Percentiles rank a stretch among this genome's conserved stretches.
phyloP scores from a whole-genome alignment of 2,113 vertebrate genomes.

The Vulpes ferrilata region DNA sequence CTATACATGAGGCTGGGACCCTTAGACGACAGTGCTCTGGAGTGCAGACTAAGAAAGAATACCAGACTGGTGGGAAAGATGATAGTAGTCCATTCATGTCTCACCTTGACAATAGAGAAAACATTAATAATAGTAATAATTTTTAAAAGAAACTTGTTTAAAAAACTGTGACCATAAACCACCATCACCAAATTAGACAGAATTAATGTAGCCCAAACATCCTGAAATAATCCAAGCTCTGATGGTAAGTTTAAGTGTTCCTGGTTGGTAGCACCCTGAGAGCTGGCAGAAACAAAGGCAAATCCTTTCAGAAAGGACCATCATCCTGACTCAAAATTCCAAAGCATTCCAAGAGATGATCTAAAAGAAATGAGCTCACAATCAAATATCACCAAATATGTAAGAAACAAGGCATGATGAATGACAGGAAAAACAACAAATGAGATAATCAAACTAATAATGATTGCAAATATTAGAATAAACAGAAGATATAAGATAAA shows the following conservation, averaged over 20 bases:
- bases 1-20: neutral
- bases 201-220: neutral
- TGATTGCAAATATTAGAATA: neutral
- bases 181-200: neutral
- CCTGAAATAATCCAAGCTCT: neutral
- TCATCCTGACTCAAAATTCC: neutral
- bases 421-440: neutral
- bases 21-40: neutral
- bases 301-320: neutral
- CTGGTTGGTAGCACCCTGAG: neutral
- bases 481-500: neutral
- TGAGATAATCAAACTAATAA: neutral
- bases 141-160: neutral
- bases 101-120: neutral
- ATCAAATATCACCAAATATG: neutral
- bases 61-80: neutral
- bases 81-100: neutral
- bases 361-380: slow-evolving; percentile 15
- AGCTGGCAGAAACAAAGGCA: neutral
- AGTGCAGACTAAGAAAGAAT: neutral
- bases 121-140: neutral
- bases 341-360: neutral
- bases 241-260: neutral
- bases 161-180: neutral
- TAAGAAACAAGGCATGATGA: neutral